Evolutionary conservation across 2,888 invertebrate genomes (phyloP), one percentile per base, ranked within the genome.

Genomic region (Mesorhabditis spiculigera): DNA sequence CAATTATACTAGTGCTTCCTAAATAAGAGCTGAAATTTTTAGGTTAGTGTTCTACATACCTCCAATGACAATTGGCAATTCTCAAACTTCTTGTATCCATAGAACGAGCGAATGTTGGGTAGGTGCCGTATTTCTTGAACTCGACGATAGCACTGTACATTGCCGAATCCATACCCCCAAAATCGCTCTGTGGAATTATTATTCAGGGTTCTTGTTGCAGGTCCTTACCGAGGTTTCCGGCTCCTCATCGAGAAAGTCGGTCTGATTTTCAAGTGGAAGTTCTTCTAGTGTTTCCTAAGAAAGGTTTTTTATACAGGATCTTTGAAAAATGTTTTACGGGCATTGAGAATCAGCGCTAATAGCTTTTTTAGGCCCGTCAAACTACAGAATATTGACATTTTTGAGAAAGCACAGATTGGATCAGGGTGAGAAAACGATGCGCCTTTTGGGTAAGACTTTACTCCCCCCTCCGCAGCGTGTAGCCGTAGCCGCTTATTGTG

Each of bases 1-100:
- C 28, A 28, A 28, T 28, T 28, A 28, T 28, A 28, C 28, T 28
- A 28, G 28, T 28, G 28, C 28, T 28, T 28, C 28, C 28, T 28
- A 28, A 28, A 28, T 28, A 28, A 28, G 28, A 28, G 28, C 28
- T 28, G 28, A 28, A 28, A 28, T 28, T 28, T 28, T 3, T 28
- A 28, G 28, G 28, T 43, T 64, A 42, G 10, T n/a, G 4, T 16
- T 61, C n/a, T 28, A 41, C 66, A 3, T 63, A 75, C 75, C 79
- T 73, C 79, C 79, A 80, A 66, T 80, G 79, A 64, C 78, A 77
- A 42, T 76, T 75, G 0, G 78, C 79, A 70, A 76, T 78, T 63
- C 79, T 50, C 66, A 77, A 78, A 4, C 63, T 58, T 42, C 76
- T 61, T 45, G 67, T 73, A n/a, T 73, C 68, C 4, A 78, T 66